Evolutionary conservation across 2,888 invertebrate species (phyloP).

Genomic region (Leucozona laternaria): DNA sequence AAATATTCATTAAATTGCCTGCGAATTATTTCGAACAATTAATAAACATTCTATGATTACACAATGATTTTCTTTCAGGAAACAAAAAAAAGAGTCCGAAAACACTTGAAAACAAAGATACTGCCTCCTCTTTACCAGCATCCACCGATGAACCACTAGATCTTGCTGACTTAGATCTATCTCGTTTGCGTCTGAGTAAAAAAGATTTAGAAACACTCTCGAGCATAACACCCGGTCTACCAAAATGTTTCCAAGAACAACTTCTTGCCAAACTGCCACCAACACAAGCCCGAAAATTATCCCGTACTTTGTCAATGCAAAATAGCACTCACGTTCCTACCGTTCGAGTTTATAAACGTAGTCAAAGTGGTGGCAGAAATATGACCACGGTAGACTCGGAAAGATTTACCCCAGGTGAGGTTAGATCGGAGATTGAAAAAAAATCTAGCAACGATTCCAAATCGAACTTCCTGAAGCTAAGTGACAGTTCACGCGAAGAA

Average conservation of each 20-base stretch:
- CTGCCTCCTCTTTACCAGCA: conserved; percentile 23
- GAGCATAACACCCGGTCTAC: conserved; percentile 89
- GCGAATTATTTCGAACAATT: conserved; percentile 8
- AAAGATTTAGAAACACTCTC: conserved; percentile 89
- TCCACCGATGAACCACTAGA: conserved; percentile 83
- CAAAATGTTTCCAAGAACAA: conserved; percentile 89
- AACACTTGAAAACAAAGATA: conserved; percentile 52
- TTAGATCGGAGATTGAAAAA: conserved; percentile 34
- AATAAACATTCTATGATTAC: conserved; percentile 19
- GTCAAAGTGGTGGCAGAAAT: conserved; percentile 84
- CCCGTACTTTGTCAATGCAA: conserved; percentile 86
- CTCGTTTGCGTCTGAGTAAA: conserved; percentile 88
- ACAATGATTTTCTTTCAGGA: conserved; percentile 70
- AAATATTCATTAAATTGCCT: neutral
- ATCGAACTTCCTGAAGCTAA: conserved; percentile 35
- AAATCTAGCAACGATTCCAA: conserved; percentile 29
- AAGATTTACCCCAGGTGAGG: conserved; percentile 32
- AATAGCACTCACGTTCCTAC: conserved; percentile 76
- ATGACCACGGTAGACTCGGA: conserved; percentile 54
- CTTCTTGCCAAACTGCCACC: conserved; percentile 89
- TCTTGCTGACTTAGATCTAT: conserved; percentile 88
- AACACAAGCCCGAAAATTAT: conserved; percentile 87
- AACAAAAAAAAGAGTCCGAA: conserved; percentile 71
- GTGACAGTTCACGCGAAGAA: conserved; percentile 66
- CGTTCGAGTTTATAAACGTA: conserved; percentile 81